These are phyloP conservation scores for Athene cunicularia DNA, from an alignment of 2,113 vertebrate species.

Conservation along the genomic window DNA sequence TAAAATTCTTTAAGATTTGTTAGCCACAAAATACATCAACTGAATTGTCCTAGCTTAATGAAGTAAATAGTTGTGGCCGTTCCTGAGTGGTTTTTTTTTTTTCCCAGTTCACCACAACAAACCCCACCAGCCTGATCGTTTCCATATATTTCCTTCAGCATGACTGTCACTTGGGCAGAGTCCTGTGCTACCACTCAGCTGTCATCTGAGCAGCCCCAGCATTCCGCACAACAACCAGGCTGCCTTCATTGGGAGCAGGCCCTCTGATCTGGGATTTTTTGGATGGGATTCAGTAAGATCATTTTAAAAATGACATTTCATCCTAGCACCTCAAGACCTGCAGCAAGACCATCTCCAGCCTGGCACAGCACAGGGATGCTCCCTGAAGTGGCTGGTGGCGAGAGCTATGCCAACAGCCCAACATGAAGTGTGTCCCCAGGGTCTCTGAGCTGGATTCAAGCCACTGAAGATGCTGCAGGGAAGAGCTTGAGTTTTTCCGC, in stretches of 20 bases:
- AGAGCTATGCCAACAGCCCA: neutral
- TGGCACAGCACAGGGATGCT: neutral
- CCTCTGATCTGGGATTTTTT: neutral
- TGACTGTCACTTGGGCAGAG: neutral
- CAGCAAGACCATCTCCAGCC: neutral
- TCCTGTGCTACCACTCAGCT: neutral
- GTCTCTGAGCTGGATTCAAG: neutral
- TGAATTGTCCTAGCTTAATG: neutral
- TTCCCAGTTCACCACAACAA: neutral
- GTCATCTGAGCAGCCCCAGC: neutral
- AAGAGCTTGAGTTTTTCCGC: neutral
- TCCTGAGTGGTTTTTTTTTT: neutral
- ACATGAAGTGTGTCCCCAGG: rapidly evolving
- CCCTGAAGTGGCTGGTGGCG: rapidly evolving
- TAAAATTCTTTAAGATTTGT: neutral
- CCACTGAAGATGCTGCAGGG: neutral
- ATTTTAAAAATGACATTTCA: neutral
- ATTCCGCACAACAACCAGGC: neutral
- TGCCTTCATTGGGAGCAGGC: neutral
- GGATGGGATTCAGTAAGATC: neutral
- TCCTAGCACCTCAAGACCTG: neutral
- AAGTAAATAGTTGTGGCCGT: neutral
- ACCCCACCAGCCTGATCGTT: neutral
- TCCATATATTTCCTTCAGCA: neutral
- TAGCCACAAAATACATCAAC: neutral